Percentiles rank a stretch among this genome's conserved stretches.
phyloP scores from a whole-genome alignment of 2,797 vertebrate species.

The Xenops minutus region DNA sequence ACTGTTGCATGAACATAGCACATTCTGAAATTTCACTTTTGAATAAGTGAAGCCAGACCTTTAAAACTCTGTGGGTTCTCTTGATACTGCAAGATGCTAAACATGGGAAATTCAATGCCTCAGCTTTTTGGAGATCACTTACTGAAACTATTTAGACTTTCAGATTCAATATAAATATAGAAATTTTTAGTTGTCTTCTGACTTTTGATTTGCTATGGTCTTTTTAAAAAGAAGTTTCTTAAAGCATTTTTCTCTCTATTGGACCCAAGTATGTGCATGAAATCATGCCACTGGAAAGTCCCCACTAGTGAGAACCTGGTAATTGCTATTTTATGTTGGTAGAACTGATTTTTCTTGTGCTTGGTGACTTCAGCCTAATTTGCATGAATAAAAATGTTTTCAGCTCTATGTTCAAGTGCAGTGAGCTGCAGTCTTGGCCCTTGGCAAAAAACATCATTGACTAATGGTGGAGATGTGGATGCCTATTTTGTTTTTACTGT shows the following conservation, averaged over 20 bases:
- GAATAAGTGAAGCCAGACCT: neutral
- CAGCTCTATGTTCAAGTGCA: neutral
- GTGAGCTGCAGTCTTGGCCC: neutral
- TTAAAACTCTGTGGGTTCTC: neutral
- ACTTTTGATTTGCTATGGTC: neutral
- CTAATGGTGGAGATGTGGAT: neutral
- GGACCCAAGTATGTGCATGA: rapidly evolving
- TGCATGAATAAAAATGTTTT: neutral
- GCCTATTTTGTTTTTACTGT: neutral
- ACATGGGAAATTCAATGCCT: neutral
- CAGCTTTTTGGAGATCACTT: neutral
- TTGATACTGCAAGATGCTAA: neutral
- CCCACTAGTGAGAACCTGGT: neutral
- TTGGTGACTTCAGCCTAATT: neutral
- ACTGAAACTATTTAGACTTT: neutral
- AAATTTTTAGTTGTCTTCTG: neutral
- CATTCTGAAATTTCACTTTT: neutral
- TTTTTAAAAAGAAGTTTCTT: neutral
- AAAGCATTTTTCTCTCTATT: neutral
- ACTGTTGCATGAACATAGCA: neutral
- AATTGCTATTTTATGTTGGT: neutral
- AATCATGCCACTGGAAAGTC: neutral
- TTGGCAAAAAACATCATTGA: neutral
- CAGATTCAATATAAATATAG: neutral
- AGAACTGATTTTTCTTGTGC: neutral